A percentile compares a stretch with the other conserved stretches of the same genome.
Conservation (phyloP, 2,888 invertebrate genomes). For the Himalopsyche kuldschensis region DNA sequence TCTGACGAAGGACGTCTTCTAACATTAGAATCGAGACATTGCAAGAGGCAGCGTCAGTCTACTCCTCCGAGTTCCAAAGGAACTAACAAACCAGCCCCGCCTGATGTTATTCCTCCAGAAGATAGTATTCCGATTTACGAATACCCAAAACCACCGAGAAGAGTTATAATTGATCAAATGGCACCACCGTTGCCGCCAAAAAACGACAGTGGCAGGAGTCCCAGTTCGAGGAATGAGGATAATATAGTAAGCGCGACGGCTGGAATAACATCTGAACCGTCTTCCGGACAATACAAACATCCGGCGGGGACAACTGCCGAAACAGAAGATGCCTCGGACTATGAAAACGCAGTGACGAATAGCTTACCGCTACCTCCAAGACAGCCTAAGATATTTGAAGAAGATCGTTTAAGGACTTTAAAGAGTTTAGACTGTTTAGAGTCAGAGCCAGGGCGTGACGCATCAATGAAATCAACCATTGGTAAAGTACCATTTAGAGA, state of each 20-base stretch:
- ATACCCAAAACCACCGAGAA: constrained; percentile 62
- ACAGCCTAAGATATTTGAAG: neutral
- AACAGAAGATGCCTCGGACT: constrained; percentile 55
- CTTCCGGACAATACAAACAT: constrained; percentile 48
- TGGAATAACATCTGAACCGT: constrained; percentile 42
- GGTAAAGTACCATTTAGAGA: constrained; percentile 35
- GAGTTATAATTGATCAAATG: constrained; percentile 49
- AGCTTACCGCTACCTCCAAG: constrained; percentile 12
- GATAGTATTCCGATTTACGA: constrained; percentile 61
- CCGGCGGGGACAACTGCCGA: constrained; percentile 58
- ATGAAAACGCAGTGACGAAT: constrained; percentile 49
- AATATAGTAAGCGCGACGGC: constrained; percentile 44
- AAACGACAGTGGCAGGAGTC: constrained; percentile 70
- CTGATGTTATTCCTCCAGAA: constrained; percentile 67
- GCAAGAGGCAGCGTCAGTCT: constrained; percentile 69
- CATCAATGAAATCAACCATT: neutral
- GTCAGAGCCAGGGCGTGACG: neutral
- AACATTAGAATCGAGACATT: constrained; percentile 73
- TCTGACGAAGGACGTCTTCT: constrained; percentile 65
- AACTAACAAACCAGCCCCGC: constrained; percentile 58
- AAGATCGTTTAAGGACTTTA: neutral
- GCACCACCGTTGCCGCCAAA: constrained; percentile 60
- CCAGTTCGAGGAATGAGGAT: constrained; percentile 53
- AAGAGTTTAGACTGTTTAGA: neutral
- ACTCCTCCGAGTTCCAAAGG: constrained; percentile 57